Evolutionary conservation across 2,888 invertebrate species (phyloP), one percentile per base, ranked within the genome.

Genomic region (Chesias legatella): DNA sequence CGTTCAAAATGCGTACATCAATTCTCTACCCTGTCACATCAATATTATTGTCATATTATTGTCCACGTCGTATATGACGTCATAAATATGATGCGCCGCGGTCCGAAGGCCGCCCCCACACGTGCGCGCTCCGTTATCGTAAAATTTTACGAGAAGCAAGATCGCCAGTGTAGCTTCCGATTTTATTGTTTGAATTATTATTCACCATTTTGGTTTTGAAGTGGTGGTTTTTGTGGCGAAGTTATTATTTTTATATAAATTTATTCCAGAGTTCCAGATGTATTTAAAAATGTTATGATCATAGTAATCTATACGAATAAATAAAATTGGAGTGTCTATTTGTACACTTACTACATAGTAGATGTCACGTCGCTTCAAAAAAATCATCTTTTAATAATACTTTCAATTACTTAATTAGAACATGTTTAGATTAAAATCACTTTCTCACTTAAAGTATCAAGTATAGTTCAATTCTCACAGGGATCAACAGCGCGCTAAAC

Each of bases 111-210:
- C 53, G 40, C 55, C 57, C 58, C 65, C 61, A 73, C 77, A 78
- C 81, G 79, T 74, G 77, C 74, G 67, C 61, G 62, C 49, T 43
- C 56, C 67, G 79, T 84, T 76, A 79, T 84, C 84, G 79, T 84
- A 82, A 86, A 84, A 79, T 76, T 84, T 85, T 85, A 86, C 77
- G 83, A 85, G 32, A 30, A 7, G 27, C 23, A 21, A 52, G 51
- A 59, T 63, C 59, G 63, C 60, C 62, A 54, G 44, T 54, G 61
- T 56, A 55, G 57, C 58, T 65, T 64, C 64, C 74, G 72, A 47
- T 50, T 43, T 51, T 48, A 45, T 48, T 44, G 30, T 41, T 46
- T 58, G 59, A 57, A 59, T 49, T 48, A 47, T 41, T 58, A 58
- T 67, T 67, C 50, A 53, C 60, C 60, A 52, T 60, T 51, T 59